Conservation (phyloP, 2,888 invertebrate species). For the Galeruca laticollis region DNA sequence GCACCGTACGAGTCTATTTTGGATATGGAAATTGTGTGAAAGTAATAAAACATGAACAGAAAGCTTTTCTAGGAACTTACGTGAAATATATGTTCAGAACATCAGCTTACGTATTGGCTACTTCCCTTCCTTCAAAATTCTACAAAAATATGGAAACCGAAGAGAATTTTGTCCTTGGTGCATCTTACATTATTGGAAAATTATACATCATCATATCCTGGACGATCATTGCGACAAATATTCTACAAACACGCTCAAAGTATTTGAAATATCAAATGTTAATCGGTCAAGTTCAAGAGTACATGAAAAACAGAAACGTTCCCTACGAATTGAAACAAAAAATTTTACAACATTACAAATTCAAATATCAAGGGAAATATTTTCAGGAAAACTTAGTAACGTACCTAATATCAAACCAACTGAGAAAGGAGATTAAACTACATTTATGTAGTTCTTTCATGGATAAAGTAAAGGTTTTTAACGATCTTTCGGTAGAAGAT, state of each 20-base stretch:
- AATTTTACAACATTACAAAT: conserved; percentile 62
- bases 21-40: not conserved
- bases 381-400: conserved; percentile 63
- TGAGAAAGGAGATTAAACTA: conserved; percentile 68
- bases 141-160: not conserved
- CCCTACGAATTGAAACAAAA: conserved; percentile 61
- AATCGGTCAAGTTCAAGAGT: conserved; percentile 63
- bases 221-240: conserved; percentile 22
- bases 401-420: conserved; percentile 54
- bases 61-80: not conserved
- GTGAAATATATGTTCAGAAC: not conserved
- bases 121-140: not conserved
- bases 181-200: conserved; percentile 15
- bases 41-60: not conserved
- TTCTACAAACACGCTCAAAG: conserved; percentile 42
- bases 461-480: conserved; percentile 70
- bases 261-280: conserved; percentile 64
- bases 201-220: not conserved
- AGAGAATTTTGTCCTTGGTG: not conserved
- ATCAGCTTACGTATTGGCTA: not conserved
- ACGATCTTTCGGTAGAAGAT: conserved; percentile 66
- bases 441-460: conserved; percentile 71
- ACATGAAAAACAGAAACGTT: conserved; percentile 62
- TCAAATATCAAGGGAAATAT: conserved; percentile 64
- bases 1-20: not conserved